A percentile compares a stretch with the other conserved stretches of the same genome.
phyloP scores from a whole-genome alignment of 2,888 invertebrate genomes.

The Stegana nigrithorax region DNA sequence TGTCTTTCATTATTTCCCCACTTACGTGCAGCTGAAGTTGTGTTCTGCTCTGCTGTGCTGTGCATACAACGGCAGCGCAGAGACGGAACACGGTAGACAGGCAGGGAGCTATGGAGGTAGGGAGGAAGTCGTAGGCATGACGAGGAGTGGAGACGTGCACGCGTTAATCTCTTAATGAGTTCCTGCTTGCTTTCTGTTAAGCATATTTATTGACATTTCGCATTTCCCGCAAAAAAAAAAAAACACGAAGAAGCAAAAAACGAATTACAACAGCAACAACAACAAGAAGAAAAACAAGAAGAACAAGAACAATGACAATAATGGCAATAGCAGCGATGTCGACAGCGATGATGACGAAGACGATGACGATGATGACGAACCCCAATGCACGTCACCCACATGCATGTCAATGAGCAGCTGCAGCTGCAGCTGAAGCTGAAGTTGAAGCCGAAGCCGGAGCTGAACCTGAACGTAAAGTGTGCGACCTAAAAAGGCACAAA shows the following conservation, averaged over 20 bases:
- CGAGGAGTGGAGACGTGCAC: not conserved
- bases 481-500: not conserved
- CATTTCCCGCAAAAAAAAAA: conserved; percentile 28
- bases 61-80: too few species aligned
- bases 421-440: too few species aligned
- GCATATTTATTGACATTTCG: conserved; percentile 51
- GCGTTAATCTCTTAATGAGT: conserved; percentile 54
- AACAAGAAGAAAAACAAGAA: not conserved
- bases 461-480: conserved; percentile 10
- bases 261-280: not conserved
- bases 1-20: not conserved
- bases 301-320: too few species aligned
- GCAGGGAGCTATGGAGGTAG: too few species aligned
- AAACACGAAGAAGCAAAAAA: not conserved
- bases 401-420: too few species aligned
- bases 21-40: too few species aligned
- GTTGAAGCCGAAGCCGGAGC: not conserved
- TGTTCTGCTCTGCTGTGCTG: too few species aligned
- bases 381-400: too few species aligned
- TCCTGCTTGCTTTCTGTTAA: conserved; percentile 33
- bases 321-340: too few species aligned
- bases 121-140: not conserved
- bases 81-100: too few species aligned
- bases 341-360: too few species aligned
- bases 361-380: too few species aligned